Evolutionary conservation across 2,888 invertebrate species (phyloP), one percentile per base, ranked within the genome.

Genomic region (Maniola hyperantus): DNA sequence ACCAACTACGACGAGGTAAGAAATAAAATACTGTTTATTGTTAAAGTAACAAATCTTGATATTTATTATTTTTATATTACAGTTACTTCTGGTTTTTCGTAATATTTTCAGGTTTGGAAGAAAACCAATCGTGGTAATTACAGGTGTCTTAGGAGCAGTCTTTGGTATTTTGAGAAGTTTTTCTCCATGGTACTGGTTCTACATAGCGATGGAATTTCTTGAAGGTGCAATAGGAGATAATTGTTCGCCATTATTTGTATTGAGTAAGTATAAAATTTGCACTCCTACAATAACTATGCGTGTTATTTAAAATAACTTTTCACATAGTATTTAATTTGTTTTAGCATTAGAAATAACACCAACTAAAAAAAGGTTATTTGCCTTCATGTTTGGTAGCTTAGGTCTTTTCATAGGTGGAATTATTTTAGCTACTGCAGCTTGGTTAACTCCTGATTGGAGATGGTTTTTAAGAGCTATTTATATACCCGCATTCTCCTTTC

Each of bases 361-460:
- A 10, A 81, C 84, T 2, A 82, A 83, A 46, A 85, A 84, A 46
- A 81, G 88, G 13, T 77, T 87, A 0, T 73, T 80, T 5, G 88
- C 80, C 67, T 81, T 80, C 53, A 79, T 83, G 57, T n/a, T 87
- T 1, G 78, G 81, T 34, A 71, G 72, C 5, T 70, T 85, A 1
- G 89, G 89, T 0, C 85, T 82, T 60, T 57, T 72, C 0, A 20
- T 83, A 0, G 90, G 90, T 0, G 78, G 83, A 0, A 10, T 83
- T 0, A 5, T 79, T 1, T 72, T 84, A 2, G 77, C 88, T 0
- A n/a, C 83, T 0, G 59, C 78, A 4, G 87, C 88, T 0, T 89
- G 84, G 83, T 65, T 80, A 67, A 87, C 94, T 0, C 93, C 94
- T 46, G 93, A 95, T 76, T 97, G 97, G 97, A 93, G 95, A 76